Conservation (phyloP, 2,797 vertebrate species). For the Catharus ustulatus region DNA sequence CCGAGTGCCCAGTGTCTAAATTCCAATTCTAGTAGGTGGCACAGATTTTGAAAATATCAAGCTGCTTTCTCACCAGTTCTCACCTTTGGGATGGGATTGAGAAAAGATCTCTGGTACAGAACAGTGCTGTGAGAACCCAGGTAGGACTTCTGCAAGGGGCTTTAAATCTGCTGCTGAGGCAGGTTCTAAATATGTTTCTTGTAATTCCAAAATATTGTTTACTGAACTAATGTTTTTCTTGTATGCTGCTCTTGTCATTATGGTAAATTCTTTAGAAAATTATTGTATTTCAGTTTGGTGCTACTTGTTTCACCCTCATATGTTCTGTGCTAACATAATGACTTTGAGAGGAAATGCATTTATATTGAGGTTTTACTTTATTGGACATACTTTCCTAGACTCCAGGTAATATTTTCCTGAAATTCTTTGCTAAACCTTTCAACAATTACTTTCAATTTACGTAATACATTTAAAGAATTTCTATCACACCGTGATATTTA, state of each 20-base stretch:
- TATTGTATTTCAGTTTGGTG: background rate
- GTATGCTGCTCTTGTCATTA: background rate
- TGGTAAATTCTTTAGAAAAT: background rate
- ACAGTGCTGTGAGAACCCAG: background rate
- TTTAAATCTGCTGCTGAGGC: background rate
- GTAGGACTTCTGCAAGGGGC: background rate
- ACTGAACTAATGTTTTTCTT: background rate
- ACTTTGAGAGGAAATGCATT: background rate
- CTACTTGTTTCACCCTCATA: background rate
- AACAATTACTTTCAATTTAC: background rate
- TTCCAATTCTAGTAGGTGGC: background rate
- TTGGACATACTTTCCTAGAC: background rate
- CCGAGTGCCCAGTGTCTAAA: fast-evolving
- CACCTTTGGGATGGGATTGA: background rate
- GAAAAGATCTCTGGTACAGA: background rate
- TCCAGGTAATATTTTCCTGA: background rate
- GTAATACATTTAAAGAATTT: background rate
- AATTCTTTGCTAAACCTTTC: background rate
- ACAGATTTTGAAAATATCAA: background rate
- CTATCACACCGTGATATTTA: background rate
- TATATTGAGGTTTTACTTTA: background rate
- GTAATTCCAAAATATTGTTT: background rate
- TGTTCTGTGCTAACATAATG: background rate
- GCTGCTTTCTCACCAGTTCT: background rate
- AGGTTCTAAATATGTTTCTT: background rate